Evolutionary conservation across 2,113 vertebrate genomes (phyloP).

Genomic region (Addax nasomaculatus): DNA sequence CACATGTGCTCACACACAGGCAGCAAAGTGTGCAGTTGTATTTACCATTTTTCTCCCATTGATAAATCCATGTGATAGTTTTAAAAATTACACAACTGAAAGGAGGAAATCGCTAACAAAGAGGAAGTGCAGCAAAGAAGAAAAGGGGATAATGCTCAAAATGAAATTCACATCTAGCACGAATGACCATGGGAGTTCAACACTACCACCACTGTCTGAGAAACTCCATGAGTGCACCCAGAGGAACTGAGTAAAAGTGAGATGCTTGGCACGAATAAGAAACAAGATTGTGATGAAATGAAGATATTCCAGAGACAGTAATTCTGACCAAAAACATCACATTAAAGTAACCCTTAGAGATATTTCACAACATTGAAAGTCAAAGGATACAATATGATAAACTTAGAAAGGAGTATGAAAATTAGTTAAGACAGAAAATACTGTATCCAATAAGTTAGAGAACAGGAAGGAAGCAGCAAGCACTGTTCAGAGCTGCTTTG

Average conservation of each 20-base stretch:
- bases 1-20: not conserved
- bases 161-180: not conserved
- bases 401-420: not conserved
- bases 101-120: not conserved
- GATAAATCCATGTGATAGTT: not conserved
- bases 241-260: not conserved
- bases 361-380: not conserved
- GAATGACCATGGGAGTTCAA: not conserved
- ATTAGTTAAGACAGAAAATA: not conserved
- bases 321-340: not conserved
- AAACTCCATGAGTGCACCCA: not conserved
- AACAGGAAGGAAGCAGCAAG: not conserved
- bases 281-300: not conserved
- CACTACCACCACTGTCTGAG: not conserved
- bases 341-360: not conserved
- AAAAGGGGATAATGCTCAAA: not conserved
- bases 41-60: not conserved
- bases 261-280: not conserved
- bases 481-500: not conserved
- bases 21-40: not conserved
- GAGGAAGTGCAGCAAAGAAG: not conserved
- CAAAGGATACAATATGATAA: not conserved
- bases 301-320: not conserved
- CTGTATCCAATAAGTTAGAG: not conserved
- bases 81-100: not conserved